Conservation (phyloP, 92 coral and sea anemone genomes). For the Umimayanthus chanpuru region DNA sequence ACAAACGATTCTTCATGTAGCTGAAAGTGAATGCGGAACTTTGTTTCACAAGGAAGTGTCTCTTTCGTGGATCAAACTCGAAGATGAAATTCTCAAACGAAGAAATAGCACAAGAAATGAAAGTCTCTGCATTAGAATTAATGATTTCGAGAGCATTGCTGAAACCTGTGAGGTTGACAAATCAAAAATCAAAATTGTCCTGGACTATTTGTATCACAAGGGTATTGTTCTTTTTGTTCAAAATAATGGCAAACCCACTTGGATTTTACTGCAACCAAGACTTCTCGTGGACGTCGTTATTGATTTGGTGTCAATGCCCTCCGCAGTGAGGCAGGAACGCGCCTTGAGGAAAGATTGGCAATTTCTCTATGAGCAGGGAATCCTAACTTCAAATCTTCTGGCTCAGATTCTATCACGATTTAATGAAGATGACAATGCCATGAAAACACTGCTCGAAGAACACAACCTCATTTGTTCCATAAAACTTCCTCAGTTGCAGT, state of each 20-base stretch:
- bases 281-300: slow-evolving; percentile 50
- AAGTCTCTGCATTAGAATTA: slow-evolving; percentile 8
- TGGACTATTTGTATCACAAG: slow-evolving; percentile 56
- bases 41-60: slow-evolving; percentile 44
- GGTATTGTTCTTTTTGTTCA: slow-evolving; percentile 54
- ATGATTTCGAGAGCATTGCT: slow-evolving; percentile 27
- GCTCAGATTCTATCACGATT: slow-evolving; percentile 38
- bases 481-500: slow-evolving; percentile 9
- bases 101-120: neutral
- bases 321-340: slow-evolving; percentile 15
- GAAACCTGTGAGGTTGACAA: neutral
- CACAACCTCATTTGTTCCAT: slow-evolving; percentile 59
- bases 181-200: slow-evolving; percentile 4
- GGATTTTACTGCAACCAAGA: slow-evolving; percentile 59
- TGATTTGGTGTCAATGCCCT: slow-evolving; percentile 31
- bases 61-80: slow-evolving; percentile 62
- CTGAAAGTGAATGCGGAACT: slow-evolving; percentile 21
- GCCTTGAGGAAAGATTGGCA: slow-evolving; percentile 55
- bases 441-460: slow-evolving; percentile 58
- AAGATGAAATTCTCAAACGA: slow-evolving; percentile 45
- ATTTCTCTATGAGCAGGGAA: slow-evolving; percentile 45
- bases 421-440: slow-evolving; percentile 21
- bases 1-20: slow-evolving; percentile 33
- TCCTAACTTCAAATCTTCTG: slow-evolving; percentile 50
- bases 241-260: slow-evolving; percentile 42